Base-by-base conservation (phyloP, 2,888 invertebrate species). In the Limulus polyphemus region DNA sequence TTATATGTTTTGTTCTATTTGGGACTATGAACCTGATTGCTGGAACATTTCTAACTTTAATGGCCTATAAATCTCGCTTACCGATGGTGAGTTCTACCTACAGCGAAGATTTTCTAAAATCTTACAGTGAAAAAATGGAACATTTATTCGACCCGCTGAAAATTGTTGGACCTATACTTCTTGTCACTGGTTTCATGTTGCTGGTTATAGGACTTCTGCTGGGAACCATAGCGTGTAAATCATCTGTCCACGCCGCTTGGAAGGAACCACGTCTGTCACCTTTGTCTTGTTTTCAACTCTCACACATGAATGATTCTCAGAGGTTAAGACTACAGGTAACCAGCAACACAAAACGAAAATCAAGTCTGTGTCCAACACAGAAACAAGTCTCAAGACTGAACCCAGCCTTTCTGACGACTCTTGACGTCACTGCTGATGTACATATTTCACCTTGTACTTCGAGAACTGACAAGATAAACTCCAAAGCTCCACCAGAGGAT, bases 21-120 rank as follows among this genome's bases (percentile, higher is more conserved):
- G 65, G 65, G 5, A 57, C 58, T 10, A 56, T 65, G 55, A 65
- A 65, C 16, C 61, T 65, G 10, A 56, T 65, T 10, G 65, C 62
- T 1, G 65, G 65, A 51, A 63, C 65, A 2, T 52, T 61, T n/a
- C 59, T 65, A 1, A 65, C 59, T 10, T 47, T 61, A 17, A 61
- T 63, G 63, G 55, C 65, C 10, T 58, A 52, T 61, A 57, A 47
- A 12, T 56, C 65, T 2, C 56, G 58, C 9, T n/a, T 55, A 5
- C 47, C 59, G 0, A 55, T 55, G 10, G 12, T 47, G n/a, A 56
- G 59, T 1, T 51, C 60, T 16, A 58, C 16, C 9, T 5, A 58
- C 3, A 14, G 59, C 11, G 59, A 63, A 46, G 57, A 59, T 14
- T 16, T 65, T 1, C 13, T 62, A 16, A 17, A 52, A 10, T 56